phyloP scores from a whole-genome alignment of 1,140 invertebrate genomes.

The Drosophila novamexicana region DNA sequence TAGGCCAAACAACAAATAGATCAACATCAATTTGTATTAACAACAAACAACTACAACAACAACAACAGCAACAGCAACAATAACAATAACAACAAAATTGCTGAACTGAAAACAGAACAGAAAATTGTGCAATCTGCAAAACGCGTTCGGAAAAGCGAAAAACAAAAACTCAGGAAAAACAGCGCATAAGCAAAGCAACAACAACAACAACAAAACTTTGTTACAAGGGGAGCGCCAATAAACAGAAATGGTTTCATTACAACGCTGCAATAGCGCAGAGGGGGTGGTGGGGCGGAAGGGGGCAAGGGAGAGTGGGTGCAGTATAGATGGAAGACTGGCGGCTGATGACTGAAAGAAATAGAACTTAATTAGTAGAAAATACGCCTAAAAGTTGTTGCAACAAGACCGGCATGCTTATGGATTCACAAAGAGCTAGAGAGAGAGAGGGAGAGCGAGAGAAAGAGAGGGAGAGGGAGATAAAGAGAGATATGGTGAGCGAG shows the following conservation, averaged over 20 bases:
- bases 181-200: constrained; percentile 8
- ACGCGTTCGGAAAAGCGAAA: constrained; percentile 52
- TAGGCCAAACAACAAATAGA: constrained; percentile 57
- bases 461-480: neutral
- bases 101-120: constrained; percentile 46
- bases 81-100: constrained; percentile 34
- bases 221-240: constrained; percentile 63
- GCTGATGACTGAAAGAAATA: constrained; percentile 54
- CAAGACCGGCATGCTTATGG: neutral
- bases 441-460: neutral
- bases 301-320: constrained; percentile 1
- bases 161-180: constrained; percentile 24
- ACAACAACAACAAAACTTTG: constrained; percentile 29
- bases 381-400: constrained; percentile 38
- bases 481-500: neutral
- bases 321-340: constrained; percentile 4
- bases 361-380: constrained; percentile 71
- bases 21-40: constrained; percentile 73
- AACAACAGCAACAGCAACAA: constrained; percentile 39
- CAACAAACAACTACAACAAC: constrained; percentile 44
- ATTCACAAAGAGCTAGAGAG: neutral
- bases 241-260: constrained; percentile 73
- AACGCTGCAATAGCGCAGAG: constrained; percentile 6
- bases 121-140: constrained; percentile 77
- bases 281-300: neutral